These are phyloP conservation scores for Arrhamphus sclerolepis DNA, from an alignment of 2,797 vertebrate genomes.

Conservation along the genomic window DNA sequence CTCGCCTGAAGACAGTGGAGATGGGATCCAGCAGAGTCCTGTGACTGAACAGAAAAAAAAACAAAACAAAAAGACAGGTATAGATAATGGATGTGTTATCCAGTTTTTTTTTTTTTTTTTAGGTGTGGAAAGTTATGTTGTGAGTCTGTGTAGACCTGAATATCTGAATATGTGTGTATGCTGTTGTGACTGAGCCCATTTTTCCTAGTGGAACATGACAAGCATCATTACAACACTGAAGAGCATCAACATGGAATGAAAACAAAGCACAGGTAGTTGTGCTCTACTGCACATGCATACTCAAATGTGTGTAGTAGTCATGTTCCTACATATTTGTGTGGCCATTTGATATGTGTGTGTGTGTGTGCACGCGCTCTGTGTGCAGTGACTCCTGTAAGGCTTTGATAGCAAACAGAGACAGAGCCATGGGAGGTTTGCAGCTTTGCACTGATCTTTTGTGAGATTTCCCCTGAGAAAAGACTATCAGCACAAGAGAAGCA, in stretches of 20 bases:
- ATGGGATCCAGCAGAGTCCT: too few relatives aligned
- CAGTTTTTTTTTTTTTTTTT: slow-evolving; percentile 15
- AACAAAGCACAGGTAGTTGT: slow-evolving; percentile 71
- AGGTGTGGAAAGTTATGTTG: slow-evolving; percentile 9
- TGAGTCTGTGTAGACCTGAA: slow-evolving; percentile 10
- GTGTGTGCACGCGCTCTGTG: slow-evolving; percentile 7
- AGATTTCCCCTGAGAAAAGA: slow-evolving; percentile 56
- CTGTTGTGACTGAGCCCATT: slow-evolving; percentile 65
- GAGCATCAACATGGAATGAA: slow-evolving; percentile 71
- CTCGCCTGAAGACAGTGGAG: too few relatives aligned
- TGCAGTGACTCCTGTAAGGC: slow-evolving; percentile 49
- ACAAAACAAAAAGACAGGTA: too few relatives aligned
- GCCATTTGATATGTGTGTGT: slow-evolving; percentile 17
- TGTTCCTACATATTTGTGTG: slow-evolving; percentile 9
- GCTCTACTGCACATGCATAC: slow-evolving; percentile 45
- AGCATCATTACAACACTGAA: slow-evolving; percentile 72
- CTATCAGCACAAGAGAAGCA: slow-evolving; percentile 49
- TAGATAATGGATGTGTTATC: slow-evolving; percentile 10
- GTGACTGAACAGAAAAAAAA: too few relatives aligned
- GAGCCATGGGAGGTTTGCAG: slow-evolving; percentile 62
- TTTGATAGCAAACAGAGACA: slow-evolving; percentile 75
- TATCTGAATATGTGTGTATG: background rate
- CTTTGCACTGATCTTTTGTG: slow-evolving; percentile 48
- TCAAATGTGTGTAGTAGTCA: slow-evolving; percentile 22
- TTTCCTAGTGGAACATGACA: slow-evolving; percentile 78